A percentile compares a stretch with the other conserved stretches of the same genome.
Evolutionary conservation across 2,797 vertebrate genomes (phyloP).

Genomic region (Spinus olivaceus): DNA sequence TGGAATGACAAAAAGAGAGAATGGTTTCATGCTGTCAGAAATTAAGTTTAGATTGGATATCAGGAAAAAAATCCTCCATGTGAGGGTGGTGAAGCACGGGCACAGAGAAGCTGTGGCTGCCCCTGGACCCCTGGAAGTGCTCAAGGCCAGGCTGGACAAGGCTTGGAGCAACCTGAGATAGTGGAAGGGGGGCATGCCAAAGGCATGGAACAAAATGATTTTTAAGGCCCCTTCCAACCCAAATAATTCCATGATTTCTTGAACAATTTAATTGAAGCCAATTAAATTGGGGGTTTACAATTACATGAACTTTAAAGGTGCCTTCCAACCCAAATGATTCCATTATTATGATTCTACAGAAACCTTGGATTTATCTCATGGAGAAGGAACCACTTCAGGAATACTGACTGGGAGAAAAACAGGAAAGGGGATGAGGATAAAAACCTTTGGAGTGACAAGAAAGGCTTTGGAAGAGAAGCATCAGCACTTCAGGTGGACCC

Average conservation of each 20-base stretch:
- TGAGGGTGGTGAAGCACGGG: neutral
- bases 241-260: neutral
- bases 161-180: neutral
- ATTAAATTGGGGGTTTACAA: neutral
- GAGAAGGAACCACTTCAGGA: neutral
- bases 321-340: neutral
- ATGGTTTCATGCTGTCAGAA: neutral
- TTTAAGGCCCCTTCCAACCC: neutral
- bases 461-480: neutral
- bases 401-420: fast-evolving
- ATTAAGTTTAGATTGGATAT: neutral
- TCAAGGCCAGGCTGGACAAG: neutral
- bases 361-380: fast-evolving
- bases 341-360: neutral
- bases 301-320: neutral
- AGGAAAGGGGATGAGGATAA: neutral
- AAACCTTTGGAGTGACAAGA: neutral
- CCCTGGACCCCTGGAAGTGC: neutral
- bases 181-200: neutral
- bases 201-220: neutral
- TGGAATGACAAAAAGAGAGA: neutral
- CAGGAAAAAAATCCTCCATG: fast-evolving
- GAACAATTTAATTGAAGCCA: neutral
- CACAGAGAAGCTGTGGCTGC: neutral
- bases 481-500: neutral